Evolutionary conservation across 2,888 invertebrate species (phyloP), one percentile per base, ranked within the genome.

Genomic region (Pardosa pseudoannulata): DNA sequence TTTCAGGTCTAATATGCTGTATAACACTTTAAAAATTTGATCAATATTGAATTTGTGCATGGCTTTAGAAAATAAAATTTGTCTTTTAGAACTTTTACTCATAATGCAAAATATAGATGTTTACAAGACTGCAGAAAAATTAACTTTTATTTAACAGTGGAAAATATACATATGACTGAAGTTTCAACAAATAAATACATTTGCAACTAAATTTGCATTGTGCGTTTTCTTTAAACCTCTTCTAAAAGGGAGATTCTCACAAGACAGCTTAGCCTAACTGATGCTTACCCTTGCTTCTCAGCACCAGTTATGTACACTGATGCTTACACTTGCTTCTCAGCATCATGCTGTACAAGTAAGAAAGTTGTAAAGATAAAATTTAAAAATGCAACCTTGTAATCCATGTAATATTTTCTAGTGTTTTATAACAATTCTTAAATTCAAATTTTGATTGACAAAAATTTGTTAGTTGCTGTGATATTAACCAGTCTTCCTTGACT

Each of bases 271-370:
- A 11, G 32, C 28, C 23, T 19, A 39, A 19, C 27, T 9, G 71
- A 71, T 82, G 81, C 81, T 82, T 82, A 82, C 81, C 62, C 81
- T 82, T 56, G 11, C 23, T 56, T 56, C 56, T 56, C 56, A 56
- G 41, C 41, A 46, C 2, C 41, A 36, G 41, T 46, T 46, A 46
- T 5, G 2, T 2, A 46, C 9, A 46, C 16, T 46, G 41, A 46
- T 46, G 41, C 41, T 46, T 46, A 46, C 41, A 46, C 41, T 46
- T 81, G 36, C 68, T 81, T 81, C 81, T 81, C 81, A 81, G 81
- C 81, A 82, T 70, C 56, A 73, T 32, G 19, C 56, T 41, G 39
- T 74, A 13, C 13, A n/a, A 62, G 31, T 27, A 28, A 50, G 56
- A 56, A 32, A 62, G 27, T 74, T 32, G 56, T 56, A 16, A 23